These are phyloP conservation scores for Cecidostiba fungosa DNA, from an alignment of 2,888 invertebrate species.

Conservation along the genomic window DNA sequence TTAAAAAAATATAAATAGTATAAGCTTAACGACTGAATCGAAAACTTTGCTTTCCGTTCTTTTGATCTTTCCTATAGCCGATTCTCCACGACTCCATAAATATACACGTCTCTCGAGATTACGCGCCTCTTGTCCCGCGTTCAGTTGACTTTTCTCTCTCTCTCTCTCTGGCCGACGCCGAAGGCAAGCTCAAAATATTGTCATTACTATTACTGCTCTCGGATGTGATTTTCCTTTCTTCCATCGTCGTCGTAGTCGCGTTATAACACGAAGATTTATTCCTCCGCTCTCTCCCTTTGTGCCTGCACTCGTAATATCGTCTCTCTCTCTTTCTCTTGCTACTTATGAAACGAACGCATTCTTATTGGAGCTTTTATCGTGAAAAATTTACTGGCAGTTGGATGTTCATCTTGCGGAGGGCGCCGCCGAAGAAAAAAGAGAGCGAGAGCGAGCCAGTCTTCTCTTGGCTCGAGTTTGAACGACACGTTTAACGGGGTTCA, in stretches of 20 bases:
- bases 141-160: conserved; percentile 7
- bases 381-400: conserved; percentile 60
- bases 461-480: conserved; percentile 52
- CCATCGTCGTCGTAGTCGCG: background rate
- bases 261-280: conserved; percentile 52
- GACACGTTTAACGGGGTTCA: conserved; percentile 59
- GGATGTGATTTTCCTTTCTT: conserved; percentile 47
- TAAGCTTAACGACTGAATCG: conserved; percentile 4
- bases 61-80: conserved; percentile 43
- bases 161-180: too few relatives aligned
- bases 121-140: background rate
- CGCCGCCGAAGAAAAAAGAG: conserved; percentile 8
- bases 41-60: background rate
- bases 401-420: conserved; percentile 49
- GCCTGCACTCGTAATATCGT: conserved; percentile 47
- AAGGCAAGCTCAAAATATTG: conserved; percentile 58
- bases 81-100: background rate
- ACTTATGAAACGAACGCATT: conserved; percentile 52
- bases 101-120: background rate
- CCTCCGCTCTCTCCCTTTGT: conserved; percentile 20
- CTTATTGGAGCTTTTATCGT: conserved; percentile 62
- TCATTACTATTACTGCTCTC: conserved; percentile 48
- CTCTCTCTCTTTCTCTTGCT: background rate
- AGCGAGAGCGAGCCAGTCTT: background rate
- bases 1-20: background rate